These are phyloP conservation scores for Monodelphis domestica DNA, from an alignment of 2,797 vertebrate species.

Conservation along the genomic window DNA sequence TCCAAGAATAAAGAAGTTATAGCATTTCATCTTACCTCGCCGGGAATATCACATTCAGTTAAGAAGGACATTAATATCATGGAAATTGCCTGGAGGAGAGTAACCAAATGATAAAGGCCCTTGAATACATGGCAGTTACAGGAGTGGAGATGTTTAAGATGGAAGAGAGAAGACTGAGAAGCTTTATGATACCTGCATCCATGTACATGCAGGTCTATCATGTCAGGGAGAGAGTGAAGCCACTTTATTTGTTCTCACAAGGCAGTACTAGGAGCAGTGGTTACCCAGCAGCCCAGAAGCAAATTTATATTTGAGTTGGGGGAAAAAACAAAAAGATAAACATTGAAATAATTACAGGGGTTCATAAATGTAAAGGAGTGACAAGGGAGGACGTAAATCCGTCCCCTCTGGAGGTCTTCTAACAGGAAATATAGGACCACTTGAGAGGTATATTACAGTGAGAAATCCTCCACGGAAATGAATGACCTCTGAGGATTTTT, in stretches of 20 bases:
- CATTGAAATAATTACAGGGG: background rate
- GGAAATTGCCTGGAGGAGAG: background rate
- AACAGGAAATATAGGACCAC: too few species aligned
- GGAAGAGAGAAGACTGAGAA: background rate
- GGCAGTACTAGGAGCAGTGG: background rate
- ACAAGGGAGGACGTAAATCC: background rate
- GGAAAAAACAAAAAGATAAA: background rate
- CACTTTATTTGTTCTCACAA: background rate
- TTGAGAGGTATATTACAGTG: background rate
- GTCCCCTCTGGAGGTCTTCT: background rate
- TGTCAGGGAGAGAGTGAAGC: background rate
- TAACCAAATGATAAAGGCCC: background rate
- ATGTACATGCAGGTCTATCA: background rate
- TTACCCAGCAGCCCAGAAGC: background rate
- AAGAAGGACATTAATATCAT: background rate
- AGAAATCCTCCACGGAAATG: background rate
- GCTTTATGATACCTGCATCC: background rate
- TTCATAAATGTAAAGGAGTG: background rate
- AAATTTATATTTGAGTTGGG: background rate
- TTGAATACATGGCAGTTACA: background rate
- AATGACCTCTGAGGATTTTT: background rate
- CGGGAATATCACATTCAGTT: too few species aligned
- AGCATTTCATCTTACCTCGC: too few species aligned
- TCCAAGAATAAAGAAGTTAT: too few species aligned
- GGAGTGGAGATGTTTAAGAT: background rate